Evolutionary conservation across 2,888 invertebrate species (phyloP).

Genomic region (Thymelicus lineola): DNA sequence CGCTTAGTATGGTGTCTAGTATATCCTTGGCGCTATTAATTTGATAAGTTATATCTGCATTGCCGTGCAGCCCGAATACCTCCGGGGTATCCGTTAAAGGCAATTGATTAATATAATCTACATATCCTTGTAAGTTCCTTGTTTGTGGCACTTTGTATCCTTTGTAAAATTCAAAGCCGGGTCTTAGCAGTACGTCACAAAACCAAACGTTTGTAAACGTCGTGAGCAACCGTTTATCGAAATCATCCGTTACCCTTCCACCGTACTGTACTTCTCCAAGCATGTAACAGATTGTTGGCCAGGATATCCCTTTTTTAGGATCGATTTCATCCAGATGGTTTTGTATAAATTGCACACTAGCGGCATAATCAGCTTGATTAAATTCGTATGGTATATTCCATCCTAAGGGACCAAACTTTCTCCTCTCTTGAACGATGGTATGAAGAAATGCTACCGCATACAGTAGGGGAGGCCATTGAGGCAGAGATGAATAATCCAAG

Average conservation of each 20-base stretch:
- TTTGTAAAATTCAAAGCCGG: slow-evolving; percentile 96
- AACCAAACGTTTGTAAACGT: slow-evolving; percentile 99
- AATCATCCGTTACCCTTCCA: slow-evolving; percentile 98
- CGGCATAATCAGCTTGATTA: slow-evolving; percentile 98
- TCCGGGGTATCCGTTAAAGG: slow-evolving; percentile 96
- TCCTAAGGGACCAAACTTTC: slow-evolving; percentile 98
- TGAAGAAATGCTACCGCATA: slow-evolving; percentile 98
- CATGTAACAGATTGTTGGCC: slow-evolving; percentile 99
- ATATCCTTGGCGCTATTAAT: slow-evolving; percentile 98
- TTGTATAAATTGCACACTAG: slow-evolving; percentile 97
- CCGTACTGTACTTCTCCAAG: slow-evolving; percentile 96
- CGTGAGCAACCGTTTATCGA: slow-evolving; percentile 96
- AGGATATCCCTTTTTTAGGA: slow-evolving; percentile 98
- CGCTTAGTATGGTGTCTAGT: slow-evolving; percentile 96
- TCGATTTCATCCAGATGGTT: slow-evolving; percentile 99
- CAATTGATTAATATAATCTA: slow-evolving; percentile 94
- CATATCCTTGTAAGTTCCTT: slow-evolving; percentile 90
- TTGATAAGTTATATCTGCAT: slow-evolving; percentile 99
- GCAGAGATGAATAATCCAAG: slow-evolving; percentile 95
- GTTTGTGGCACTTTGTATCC: slow-evolving; percentile 96
- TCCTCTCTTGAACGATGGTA: slow-evolving; percentile 96
- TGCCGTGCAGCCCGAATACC: slow-evolving; percentile 97
- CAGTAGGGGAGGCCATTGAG: slow-evolving; percentile 97
- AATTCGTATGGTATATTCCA: slow-evolving; percentile 99
- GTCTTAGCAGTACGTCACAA: slow-evolving; percentile 93